These are phyloP conservation scores for Nansenia antarctica DNA, from an alignment of 2,113 vertebrate genomes.

Conservation along the genomic window DNA sequence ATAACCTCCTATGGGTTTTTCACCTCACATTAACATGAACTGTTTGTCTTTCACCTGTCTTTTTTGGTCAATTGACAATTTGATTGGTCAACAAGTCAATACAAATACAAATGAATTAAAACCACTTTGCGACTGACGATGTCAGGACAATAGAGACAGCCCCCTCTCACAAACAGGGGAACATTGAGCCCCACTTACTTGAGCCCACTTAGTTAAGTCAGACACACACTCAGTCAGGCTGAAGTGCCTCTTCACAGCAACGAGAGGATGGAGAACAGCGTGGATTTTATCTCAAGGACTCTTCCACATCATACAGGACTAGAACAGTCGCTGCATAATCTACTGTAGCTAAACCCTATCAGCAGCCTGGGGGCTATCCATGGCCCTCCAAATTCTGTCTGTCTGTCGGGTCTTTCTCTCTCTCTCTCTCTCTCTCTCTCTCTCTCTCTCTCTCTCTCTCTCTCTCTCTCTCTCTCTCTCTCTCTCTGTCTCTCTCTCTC, in stretches of 20 bases:
- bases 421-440: not conserved
- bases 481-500: not conserved
- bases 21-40: no score
- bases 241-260: not conserved
- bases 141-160: not conserved
- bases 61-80: no score
- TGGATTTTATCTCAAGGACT: not conserved
- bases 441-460: slow-evolving; percentile 2
- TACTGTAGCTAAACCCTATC: not conserved
- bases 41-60: no score
- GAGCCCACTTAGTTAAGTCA: not conserved
- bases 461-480: not conserved
- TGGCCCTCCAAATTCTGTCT: no score
- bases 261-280: not conserved
- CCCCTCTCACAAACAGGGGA: not conserved
- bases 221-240: not conserved
- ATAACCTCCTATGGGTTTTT: no score
- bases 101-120: no score
- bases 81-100: no score
- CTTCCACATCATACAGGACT: not conserved
- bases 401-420: no score
- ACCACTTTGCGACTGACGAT: not conserved
- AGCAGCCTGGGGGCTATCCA: not conserved
- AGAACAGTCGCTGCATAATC: not conserved
- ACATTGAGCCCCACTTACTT: not conserved